Conservation (phyloP, 2,113 vertebrate genomes). For the Lepisosteus osseus region DNA sequence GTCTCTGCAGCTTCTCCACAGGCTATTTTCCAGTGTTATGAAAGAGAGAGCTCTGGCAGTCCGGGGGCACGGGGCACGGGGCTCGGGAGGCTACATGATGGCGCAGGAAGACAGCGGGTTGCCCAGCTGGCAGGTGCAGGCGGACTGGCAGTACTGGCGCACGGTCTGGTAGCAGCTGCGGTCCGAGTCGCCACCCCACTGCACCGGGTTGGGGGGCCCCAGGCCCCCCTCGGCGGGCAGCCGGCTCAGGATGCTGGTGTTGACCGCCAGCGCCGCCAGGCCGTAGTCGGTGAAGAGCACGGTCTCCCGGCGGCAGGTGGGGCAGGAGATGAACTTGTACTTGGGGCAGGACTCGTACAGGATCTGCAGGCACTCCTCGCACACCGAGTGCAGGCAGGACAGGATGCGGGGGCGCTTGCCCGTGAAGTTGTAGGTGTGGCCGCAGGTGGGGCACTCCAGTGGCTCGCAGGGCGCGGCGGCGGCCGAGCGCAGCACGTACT, state of each 20-base stretch:
- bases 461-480: conserved; percentile 82
- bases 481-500: conserved; percentile 82
- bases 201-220: conserved; percentile 74
- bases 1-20: conserved; percentile 47
- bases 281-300: conserved; percentile 98
- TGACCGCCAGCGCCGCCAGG: conserved; percentile 91
- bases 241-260: conserved; percentile 95
- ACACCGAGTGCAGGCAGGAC: conserved; percentile 96
- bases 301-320: conserved; percentile 92
- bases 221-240: conserved; percentile 80
- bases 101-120: conserved; percentile 93
- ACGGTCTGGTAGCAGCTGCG: conserved; percentile 99
- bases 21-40: conserved; percentile 63
- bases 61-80: conserved; percentile 32
- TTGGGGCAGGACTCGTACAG: conserved; percentile 98
- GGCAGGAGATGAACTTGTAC: conserved; percentile 99
- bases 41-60: conserved; percentile 68
- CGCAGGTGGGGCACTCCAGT: conserved; percentile 93
- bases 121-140: conserved; percentile 91
- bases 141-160: conserved; percentile 96
- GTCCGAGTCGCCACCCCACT: conserved; percentile 92
- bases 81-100: conserved; percentile 81
- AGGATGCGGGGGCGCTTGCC: conserved; percentile 94
- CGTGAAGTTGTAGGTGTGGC: conserved; percentile 92
- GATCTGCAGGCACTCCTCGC: conserved; percentile 97